These are phyloP conservation scores for Leguminivora glycinivorella DNA, from an alignment of 1,140 invertebrate species.

Conservation along the genomic window DNA sequence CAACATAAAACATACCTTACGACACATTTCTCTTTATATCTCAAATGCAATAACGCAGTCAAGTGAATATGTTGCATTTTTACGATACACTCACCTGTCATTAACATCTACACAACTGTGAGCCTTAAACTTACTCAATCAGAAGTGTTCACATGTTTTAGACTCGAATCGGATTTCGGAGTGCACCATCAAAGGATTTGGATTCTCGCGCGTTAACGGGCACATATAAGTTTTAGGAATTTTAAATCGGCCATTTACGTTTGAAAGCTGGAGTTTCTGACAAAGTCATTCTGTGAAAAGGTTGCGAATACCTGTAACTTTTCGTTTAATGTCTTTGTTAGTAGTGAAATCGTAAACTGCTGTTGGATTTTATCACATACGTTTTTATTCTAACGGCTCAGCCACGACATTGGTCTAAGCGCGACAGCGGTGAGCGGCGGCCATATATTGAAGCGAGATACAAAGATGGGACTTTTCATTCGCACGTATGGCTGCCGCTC, in stretches of 20 bases:
- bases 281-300: neutral
- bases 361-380: neutral
- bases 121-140: neutral
- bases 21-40: neutral
- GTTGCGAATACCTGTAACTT: neutral
- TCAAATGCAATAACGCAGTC: constrained; percentile 9
- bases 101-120: neutral
- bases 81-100: neutral
- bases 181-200: neutral
- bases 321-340: neutral
- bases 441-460: too few relatives aligned
- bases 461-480: too few relatives aligned
- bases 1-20: neutral
- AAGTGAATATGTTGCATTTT: constrained; percentile 16
- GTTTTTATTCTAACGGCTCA: too few relatives aligned
- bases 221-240: constrained; percentile 18
- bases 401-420: too few relatives aligned
- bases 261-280: too few relatives aligned
- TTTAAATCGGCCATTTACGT: constrained; percentile 16
- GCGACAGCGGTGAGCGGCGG: too few relatives aligned
- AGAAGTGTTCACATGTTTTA: neutral
- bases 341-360: neutral
- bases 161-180: neutral
- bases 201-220: neutral
- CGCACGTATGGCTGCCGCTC: too few relatives aligned